phyloP scores from a whole-genome alignment of 30 jellyfish, hydroid and myxozoan species.

The Pelagia noctiluca region DNA sequence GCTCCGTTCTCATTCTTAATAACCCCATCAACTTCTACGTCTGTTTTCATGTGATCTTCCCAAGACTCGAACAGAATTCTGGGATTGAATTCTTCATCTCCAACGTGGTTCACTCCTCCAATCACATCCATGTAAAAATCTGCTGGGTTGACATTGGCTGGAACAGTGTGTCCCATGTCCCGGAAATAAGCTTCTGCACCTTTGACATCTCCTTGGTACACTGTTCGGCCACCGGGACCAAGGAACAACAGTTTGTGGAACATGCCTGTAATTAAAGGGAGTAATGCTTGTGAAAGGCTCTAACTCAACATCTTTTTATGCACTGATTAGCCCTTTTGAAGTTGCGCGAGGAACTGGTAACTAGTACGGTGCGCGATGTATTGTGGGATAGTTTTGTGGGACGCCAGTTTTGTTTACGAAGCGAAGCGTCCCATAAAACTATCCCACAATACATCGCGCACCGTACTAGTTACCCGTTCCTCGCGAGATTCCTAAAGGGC shows the following conservation, averaged over 20 bases:
- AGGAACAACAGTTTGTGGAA: conserved; percentile 70
- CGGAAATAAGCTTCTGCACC: conserved; percentile 62
- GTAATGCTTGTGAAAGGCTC: background rate
- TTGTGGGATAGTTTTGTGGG: too few species aligned
- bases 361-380: too few species aligned
- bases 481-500: too few species aligned
- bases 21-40: background rate
- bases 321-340: too few species aligned
- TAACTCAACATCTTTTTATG: background rate
- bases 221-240: conserved; percentile 83
- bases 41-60: conserved; percentile 7
- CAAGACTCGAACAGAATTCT: conserved; percentile 55
- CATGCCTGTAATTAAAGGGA: conserved; percentile 40
- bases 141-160: conserved; percentile 71
- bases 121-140: conserved; percentile 76
- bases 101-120: conserved; percentile 59
- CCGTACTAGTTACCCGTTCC: too few species aligned
- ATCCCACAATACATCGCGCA: too few species aligned
- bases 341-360: too few species aligned
- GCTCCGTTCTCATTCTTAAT: too few species aligned
- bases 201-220: conserved; percentile 67
- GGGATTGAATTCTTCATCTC: conserved; percentile 32
- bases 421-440: too few species aligned
- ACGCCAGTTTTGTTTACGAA: too few species aligned
- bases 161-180: conserved; percentile 36